Evolutionary conservation across 2,888 invertebrate species (phyloP), one percentile per base, ranked within the genome.

Genomic region (Drosophila cognata): DNA sequence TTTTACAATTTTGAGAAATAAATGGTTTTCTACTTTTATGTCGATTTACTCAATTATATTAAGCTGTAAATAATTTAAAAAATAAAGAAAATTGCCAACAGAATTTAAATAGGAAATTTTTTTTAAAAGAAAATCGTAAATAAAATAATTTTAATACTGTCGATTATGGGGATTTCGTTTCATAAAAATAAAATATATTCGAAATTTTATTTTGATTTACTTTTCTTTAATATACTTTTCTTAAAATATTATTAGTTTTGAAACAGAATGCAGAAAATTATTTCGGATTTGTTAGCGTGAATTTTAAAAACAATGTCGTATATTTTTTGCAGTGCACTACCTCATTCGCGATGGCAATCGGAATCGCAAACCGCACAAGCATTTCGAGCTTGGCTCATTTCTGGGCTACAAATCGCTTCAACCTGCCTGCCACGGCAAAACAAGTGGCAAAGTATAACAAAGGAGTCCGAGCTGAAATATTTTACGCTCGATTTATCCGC

Each of bases 401-500:
- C 62, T 69, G 76, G 56, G 70, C 73, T 69, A 83, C 83, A 81
- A 85, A 82, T 77, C 73, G 79, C 66, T 73, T 68, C 81, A 72
- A 71, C 81, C 85, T 74, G 72, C 77, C 72, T 51, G 68, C 65
- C 59, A 38, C 58, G 74, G 64, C 74, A 69, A 71, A 84, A 77
- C 83, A 81, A 81, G 81, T 74, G 80, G 63, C 74, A 84, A 71
- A 75, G 70, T 68, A 71, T 70, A 84, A 82, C 77, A 88, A 82
- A 77, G 71, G 71, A 77, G 75, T 73, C 81, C 89, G 77, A 85
- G 86, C 87, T 83, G 86, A 81, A 91, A 92, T 91, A 92, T 91
- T 92, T 92, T 84, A 91, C 90, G 91, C 91, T 92, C 92, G 92
- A 91, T 92, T 92, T 92, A 88, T 85, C 78, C 88, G 80, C 82